Percentiles rank a stretch among this genome's conserved stretches.
These are phyloP conservation scores for Mustela lutreola DNA, from an alignment of 2,113 vertebrate species.

Conservation along the genomic window DNA sequence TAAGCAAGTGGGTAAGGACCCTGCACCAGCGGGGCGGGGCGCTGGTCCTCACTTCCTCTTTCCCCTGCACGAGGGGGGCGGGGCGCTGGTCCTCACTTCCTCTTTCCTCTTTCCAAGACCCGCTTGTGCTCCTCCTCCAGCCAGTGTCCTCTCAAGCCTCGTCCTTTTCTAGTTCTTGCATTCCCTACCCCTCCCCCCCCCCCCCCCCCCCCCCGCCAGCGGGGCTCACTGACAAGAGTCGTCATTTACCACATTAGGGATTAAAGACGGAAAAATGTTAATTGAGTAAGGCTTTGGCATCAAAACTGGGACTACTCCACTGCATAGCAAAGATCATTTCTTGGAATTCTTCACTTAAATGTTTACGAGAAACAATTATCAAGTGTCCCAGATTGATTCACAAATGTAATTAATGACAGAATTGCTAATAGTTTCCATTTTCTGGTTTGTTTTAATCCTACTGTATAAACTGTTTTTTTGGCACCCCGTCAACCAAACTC, in stretches of 20 bases:
- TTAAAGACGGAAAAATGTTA: constrained; percentile 61
- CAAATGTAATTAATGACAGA: constrained; percentile 76
- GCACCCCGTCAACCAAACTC: constrained; percentile 48
- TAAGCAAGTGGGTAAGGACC: neutral
- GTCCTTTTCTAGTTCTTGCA: neutral
- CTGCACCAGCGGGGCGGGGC: fast-evolving
- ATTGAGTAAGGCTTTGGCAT: constrained; percentile 56
- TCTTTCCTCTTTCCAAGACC: neutral
- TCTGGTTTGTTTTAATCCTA: constrained; percentile 71
- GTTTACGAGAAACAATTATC: constrained; percentile 80
- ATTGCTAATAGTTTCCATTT: constrained; percentile 74
- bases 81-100: fast-evolving
- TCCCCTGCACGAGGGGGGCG: fast-evolving
- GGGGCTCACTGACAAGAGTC: neutral
- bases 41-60: neutral
- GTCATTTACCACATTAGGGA: constrained; percentile 33
- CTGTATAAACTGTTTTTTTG: constrained; percentile 61
- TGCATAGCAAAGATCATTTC: constrained; percentile 61
- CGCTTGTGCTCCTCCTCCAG: neutral
- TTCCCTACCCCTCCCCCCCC: too few species aligned
- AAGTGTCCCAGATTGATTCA: constrained; percentile 72
- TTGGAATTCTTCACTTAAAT: constrained; percentile 76
- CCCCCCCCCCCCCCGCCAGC: neutral
- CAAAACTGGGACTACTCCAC: constrained; percentile 61
- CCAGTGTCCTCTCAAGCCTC: neutral